Evolutionary conservation across 2,113 vertebrate species (phyloP).

Genomic region (Aspidoscelis tigris): DNA sequence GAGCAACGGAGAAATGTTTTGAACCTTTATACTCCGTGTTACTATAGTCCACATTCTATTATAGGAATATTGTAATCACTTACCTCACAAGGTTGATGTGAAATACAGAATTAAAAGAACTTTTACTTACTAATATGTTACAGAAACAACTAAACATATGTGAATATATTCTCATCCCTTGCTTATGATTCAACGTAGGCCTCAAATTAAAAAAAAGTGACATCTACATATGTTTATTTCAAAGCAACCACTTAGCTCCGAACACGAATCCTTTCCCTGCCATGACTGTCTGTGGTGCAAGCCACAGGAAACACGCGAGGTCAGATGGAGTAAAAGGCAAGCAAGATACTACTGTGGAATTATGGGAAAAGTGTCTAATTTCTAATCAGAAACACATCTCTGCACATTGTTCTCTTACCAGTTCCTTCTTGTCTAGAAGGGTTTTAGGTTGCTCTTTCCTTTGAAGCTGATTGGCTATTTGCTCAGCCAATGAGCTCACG

Average conservation of each 20-base stretch:
- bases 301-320: neutral
- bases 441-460: conserved; percentile 88
- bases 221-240: neutral
- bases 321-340: conserved; percentile 12
- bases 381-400: conserved; percentile 56
- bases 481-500: conserved; percentile 95
- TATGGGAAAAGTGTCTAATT: conserved; percentile 30
- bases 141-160: neutral
- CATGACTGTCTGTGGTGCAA: neutral
- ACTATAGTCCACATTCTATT: conserved; percentile 19
- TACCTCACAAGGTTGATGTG: neutral
- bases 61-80: conserved; percentile 4
- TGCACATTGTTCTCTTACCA: conserved; percentile 82
- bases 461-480: conserved; percentile 97
- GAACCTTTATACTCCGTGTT: neutral
- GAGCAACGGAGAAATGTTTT: neutral
- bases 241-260: neutral
- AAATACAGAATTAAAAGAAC: neutral
- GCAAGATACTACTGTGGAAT: conserved; percentile 34
- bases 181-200: neutral
- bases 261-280: neutral
- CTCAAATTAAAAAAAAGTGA: neutral
- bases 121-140: neutral
- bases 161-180: neutral
- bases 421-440: conserved; percentile 91